Conservation (phyloP, 2,888 invertebrate genomes). For the Ferdinandea cuprea region DNA sequence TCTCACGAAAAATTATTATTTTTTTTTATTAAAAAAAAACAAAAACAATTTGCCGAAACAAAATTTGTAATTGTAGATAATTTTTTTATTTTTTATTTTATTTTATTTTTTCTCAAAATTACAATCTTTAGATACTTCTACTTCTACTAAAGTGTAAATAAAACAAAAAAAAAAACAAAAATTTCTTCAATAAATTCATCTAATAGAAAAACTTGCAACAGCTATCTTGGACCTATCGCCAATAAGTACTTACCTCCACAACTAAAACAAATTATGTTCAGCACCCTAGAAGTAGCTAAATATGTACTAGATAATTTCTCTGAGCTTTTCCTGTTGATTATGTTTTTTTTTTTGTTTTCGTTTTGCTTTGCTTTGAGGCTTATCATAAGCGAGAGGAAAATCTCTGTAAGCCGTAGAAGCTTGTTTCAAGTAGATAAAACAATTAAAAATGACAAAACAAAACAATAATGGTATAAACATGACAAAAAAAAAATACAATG, state of each 20-base stretch:
- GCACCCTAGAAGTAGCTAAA: conserved; percentile 59
- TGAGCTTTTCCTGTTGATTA: conserved; percentile 65
- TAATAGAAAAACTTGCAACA: conserved; percentile 60
- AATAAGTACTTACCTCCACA: conserved; percentile 61
- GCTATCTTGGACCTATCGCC: conserved; percentile 64
- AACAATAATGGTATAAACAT: too few relatives aligned
- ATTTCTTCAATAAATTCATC: conserved; percentile 57
- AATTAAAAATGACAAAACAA: conserved; percentile 22
- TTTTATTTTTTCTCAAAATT: conserved; percentile 48
- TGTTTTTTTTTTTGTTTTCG: conserved; percentile 54
- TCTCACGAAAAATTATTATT: conserved; percentile 16
- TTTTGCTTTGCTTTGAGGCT: conserved; percentile 68
- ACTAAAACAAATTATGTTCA: conserved; percentile 38
- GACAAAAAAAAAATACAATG: conserved; percentile 9
- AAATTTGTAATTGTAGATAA: conserved; percentile 52
- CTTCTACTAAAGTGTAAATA: conserved; percentile 74
- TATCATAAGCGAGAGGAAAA: conserved; percentile 42
- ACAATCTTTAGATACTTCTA: conserved; percentile 67
- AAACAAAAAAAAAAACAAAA: conserved; percentile 49
- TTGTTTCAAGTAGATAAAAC: conserved; percentile 39
- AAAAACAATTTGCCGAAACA: conserved; percentile 36
- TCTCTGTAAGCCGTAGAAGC: conserved; percentile 51
- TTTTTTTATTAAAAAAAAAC: conserved; percentile 26
- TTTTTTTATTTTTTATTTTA: conserved; percentile 48
- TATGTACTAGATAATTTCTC: conserved; percentile 46